Evolutionary conservation across 2,113 vertebrate species (phyloP).

Genomic region (Tympanuchus pallidicinctus): DNA sequence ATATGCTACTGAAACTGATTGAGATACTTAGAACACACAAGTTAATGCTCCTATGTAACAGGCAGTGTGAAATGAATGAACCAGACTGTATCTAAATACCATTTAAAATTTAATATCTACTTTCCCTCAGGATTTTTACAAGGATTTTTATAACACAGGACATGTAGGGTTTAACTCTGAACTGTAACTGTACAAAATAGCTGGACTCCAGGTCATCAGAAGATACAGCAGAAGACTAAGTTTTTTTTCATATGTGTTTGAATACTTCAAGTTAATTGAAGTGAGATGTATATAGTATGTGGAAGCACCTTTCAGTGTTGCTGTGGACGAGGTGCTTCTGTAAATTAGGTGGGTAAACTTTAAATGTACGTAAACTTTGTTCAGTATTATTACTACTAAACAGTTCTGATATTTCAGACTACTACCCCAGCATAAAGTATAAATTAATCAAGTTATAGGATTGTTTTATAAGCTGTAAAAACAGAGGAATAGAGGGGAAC

Average conservation of each 20-base stretch:
- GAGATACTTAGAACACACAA: not conserved
- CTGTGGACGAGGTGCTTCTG: not conserved
- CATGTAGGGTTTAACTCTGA: not conserved
- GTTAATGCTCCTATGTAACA: not conserved
- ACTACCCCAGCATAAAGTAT: not conserved
- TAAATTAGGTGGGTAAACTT: not conserved
- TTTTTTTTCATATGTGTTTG: not conserved
- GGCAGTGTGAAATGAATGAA: not conserved
- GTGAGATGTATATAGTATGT: not conserved
- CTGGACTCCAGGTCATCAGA: not conserved
- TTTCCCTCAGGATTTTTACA: not conserved
- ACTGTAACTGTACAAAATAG: not conserved
- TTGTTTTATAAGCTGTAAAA: not conserved
- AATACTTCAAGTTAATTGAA: conserved; percentile 1
- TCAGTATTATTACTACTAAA: not conserved
- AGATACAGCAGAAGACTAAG: not conserved
- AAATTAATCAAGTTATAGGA: not conserved
- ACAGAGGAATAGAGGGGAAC: not conserved
- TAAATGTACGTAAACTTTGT: not conserved
- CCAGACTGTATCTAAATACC: not conserved
- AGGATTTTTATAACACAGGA: not conserved
- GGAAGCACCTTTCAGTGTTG: not conserved
- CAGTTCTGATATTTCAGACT: not conserved
- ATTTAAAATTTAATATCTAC: not conserved
- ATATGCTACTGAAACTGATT: not conserved